Evolutionary conservation across 1,140 invertebrate species (phyloP).

Genomic region (Penaeus indicus): DNA sequence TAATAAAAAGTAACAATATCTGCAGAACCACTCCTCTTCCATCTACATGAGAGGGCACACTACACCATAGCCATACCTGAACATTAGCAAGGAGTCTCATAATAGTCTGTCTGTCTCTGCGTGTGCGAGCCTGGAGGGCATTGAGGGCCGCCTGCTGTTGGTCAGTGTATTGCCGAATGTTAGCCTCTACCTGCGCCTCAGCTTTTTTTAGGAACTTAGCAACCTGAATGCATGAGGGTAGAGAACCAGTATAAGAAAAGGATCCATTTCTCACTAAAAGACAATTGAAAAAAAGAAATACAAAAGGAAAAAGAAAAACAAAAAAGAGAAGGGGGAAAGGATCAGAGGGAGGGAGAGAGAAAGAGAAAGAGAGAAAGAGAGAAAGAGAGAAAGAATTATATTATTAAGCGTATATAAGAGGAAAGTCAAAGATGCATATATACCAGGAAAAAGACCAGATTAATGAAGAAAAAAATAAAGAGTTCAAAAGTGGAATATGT

Average conservation of each 20-base stretch:
- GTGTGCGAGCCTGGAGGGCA: conserved; percentile 43
- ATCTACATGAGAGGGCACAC: background rate
- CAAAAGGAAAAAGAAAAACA: no score
- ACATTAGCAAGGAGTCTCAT: conserved; percentile 46
- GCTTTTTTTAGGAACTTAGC: conserved; percentile 55
- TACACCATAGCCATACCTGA: conserved; percentile 10
- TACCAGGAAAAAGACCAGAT: no score
- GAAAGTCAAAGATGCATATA: no score
- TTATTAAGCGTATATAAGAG: no score
- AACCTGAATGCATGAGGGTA: conserved; percentile 15
- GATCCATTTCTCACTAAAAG: no score
- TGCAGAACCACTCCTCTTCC: background rate
- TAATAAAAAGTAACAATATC: background rate
- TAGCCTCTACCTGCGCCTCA: conserved; percentile 44
- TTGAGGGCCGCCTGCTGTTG: conserved; percentile 50
- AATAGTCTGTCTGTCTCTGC: conserved; percentile 47
- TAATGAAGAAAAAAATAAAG: no score
- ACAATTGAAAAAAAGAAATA: no score
- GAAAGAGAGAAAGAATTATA: no score
- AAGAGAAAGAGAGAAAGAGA: no score
- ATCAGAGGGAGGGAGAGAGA: no score
- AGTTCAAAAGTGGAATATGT: no score
- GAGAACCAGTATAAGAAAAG: background rate
- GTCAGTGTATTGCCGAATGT: conserved; percentile 50
- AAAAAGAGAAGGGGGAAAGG: no score